Conservation (phyloP, 35 echinoderm and acorn worm species). For the Eucidaris tribuloides region DNA sequence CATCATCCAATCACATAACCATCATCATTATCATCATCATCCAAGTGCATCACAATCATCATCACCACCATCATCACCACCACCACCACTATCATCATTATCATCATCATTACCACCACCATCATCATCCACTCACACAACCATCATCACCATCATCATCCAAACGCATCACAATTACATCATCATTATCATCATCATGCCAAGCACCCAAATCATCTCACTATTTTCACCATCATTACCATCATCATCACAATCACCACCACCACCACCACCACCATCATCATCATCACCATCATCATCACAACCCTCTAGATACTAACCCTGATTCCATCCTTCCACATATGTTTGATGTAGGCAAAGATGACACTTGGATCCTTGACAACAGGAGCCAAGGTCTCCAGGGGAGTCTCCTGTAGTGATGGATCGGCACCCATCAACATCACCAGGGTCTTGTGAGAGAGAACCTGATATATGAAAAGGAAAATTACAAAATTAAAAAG, state of each 20-base stretch:
- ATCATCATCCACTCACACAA: too few relatives aligned
- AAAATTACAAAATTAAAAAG: too few relatives aligned
- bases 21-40: not conserved
- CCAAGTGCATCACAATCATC: not conserved
- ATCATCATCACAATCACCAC: not conserved
- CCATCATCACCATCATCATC: not conserved
- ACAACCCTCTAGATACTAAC: too few relatives aligned
- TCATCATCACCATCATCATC: not conserved
- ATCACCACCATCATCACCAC: not conserved
- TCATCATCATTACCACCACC: not conserved
- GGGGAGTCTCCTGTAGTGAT: constrained; percentile 40
- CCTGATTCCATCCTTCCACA: constrained; percentile 95
- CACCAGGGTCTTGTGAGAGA: constrained; percentile 91
- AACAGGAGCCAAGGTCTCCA: constrained; percentile 42
- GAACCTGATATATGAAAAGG: too few relatives aligned
- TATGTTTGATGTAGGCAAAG: constrained; percentile 98
- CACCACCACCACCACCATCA: not conserved
- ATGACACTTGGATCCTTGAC: constrained; percentile 85
- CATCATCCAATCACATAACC: not conserved
- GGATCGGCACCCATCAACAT: constrained; percentile 81
- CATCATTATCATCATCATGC: too few relatives aligned
- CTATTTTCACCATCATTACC: not conserved
- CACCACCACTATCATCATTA: not conserved
- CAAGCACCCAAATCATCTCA: not conserved
- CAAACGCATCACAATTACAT: too few relatives aligned